Conservation (phyloP, 1,140 invertebrate species). For the Acromyrmex charruanus region DNA sequence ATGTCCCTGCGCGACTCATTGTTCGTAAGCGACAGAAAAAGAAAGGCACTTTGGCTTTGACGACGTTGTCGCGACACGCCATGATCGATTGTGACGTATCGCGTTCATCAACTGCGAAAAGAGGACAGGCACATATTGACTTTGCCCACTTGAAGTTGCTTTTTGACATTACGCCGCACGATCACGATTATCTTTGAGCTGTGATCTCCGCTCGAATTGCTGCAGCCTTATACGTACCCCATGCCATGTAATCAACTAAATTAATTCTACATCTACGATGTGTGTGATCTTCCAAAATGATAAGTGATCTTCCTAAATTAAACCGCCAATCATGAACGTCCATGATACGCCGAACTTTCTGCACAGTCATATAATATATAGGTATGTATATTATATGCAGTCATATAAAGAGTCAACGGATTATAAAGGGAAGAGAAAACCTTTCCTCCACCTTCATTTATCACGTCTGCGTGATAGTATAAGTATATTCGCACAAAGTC, state of each 20-base stretch:
- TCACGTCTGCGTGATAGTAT: not conserved
- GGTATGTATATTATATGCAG: too few relatives aligned
- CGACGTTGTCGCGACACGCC: conserved; percentile 23
- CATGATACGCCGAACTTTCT: not conserved
- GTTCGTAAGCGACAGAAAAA: not conserved
- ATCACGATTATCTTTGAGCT: conserved; percentile 17
- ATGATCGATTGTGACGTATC: conserved; percentile 72
- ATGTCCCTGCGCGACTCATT: not conserved
- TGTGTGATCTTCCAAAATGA: not conserved
- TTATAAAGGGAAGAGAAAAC: not conserved
- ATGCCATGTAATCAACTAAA: conserved; percentile 28
- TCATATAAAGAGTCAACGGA: not conserved
- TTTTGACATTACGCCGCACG: conserved; percentile 40
- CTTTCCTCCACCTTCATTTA: not conserved
- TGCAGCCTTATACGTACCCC: too few relatives aligned
- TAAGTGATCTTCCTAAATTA: conserved; percentile 32
- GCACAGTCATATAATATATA: not conserved
- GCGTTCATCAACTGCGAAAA: conserved; percentile 40
- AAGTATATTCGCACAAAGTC: not conserved
- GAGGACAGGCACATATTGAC: conserved; percentile 51
- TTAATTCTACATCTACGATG: conserved; percentile 3
- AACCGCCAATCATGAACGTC: too few relatives aligned
- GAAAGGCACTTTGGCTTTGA: conserved; percentile 45
- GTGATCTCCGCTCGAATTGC: not conserved
- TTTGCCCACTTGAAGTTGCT: conserved; percentile 38